Evolutionary conservation across 2,797 vertebrate genomes (phyloP), one percentile per base, ranked within the genome.

Genomic region (Catharus ustulatus): DNA sequence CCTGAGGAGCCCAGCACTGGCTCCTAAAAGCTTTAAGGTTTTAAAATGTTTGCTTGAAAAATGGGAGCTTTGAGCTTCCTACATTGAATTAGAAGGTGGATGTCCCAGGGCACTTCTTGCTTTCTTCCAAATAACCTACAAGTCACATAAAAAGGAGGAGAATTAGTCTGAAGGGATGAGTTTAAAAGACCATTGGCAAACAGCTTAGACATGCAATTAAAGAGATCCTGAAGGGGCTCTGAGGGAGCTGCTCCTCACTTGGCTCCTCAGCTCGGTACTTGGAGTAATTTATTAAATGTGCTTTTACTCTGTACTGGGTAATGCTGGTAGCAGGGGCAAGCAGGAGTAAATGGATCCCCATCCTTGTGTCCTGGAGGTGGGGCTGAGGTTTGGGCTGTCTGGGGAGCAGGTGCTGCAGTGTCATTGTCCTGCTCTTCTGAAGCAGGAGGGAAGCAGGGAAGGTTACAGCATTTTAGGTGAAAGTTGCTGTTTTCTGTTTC

Each of bases 121-220:
- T 93, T 94, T 74, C 85, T 93, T 91, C 85, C 89, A 77, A 78
- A 93, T 79, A 90, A 84, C 52, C 49, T 88, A 34, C 80, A 91
- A 93, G 55, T 32, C 77, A 61, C 67, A 42, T 95, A 74, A 88
- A 87, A 88, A 71, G 27, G 10, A 30, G 34, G 29, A 32, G 68
- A 89, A 95, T 93, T 76, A 83, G 30, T 93, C 88, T 90, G 30
- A 82, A 82, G 93, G 92, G 92, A 91, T 52, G 79, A 91, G 73
- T 92, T 96, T 17, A 54, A 89, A 83, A 88, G 79, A 67, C 82
- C 66, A 14, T 86, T 90, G 67, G 80, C 80, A 94, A 76, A 80
- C 77, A 90, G 61, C 77, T 88, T 61, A 89, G 85, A 45, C 36
- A 32, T 34, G 73, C 67, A 75, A 63, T 86, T 91, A 86, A 81